Evolutionary conservation across 2,888 invertebrate genomes (phyloP).

Genomic region (Xylota segnis): DNA sequence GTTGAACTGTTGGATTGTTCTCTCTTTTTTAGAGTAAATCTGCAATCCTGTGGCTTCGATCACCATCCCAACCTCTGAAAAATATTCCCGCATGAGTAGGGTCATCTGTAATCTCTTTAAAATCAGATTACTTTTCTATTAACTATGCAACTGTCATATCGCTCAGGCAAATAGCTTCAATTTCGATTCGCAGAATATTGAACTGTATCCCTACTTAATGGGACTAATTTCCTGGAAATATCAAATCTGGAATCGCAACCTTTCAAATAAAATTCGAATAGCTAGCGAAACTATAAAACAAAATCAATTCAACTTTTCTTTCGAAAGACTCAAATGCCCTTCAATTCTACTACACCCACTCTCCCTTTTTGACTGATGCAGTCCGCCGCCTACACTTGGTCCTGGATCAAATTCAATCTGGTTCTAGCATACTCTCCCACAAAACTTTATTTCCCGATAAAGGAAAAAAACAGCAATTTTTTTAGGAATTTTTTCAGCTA

Average conservation of each 20-base stretch:
- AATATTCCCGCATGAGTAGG: too few relatives aligned
- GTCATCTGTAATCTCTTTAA: too few relatives aligned
- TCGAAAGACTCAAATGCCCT: neutral
- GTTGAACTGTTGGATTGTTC: too few relatives aligned
- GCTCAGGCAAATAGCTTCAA: too few relatives aligned
- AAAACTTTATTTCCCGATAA: conserved; percentile 10
- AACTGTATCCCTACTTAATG: too few relatives aligned
- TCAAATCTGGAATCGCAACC: neutral
- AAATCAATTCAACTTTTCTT: neutral
- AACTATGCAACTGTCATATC: too few relatives aligned
- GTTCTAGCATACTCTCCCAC: neutral
- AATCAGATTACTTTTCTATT: too few relatives aligned
- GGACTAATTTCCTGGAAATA: neutral
- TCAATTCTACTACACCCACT: neutral
- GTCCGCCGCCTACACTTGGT: neutral
- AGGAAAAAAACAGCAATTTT: neutral
- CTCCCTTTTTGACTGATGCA: neutral
- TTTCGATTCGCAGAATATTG: too few relatives aligned
- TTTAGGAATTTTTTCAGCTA: neutral
- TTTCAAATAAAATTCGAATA: neutral
- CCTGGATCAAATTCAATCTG: conserved; percentile 7
- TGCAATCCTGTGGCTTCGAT: too few relatives aligned
- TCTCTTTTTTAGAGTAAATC: too few relatives aligned
- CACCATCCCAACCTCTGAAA: too few relatives aligned
- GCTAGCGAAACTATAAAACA: neutral